Percentiles rank a stretch among this genome's conserved stretches.
Evolutionary conservation across 2,888 invertebrate genomes (phyloP).

Genomic region (Bombylius discolor): DNA sequence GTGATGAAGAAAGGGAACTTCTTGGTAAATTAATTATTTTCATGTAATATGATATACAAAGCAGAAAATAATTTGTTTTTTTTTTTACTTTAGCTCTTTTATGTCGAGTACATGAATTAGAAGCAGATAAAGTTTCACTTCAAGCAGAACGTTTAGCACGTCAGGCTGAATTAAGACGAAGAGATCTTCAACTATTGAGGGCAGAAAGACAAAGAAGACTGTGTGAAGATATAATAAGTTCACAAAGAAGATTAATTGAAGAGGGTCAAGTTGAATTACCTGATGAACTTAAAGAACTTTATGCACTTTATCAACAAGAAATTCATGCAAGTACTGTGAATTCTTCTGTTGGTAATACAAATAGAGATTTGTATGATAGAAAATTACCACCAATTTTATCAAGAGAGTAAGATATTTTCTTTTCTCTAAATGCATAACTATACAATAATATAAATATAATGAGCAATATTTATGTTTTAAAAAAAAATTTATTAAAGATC

Average conservation of each 20-base stretch:
- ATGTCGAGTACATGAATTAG: slow-evolving; percentile 84
- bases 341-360: slow-evolving; percentile 35
- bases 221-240: slow-evolving; percentile 82
- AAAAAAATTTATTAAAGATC: slow-evolving; percentile 19
- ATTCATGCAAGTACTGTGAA: slow-evolving; percentile 66
- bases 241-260: slow-evolving; percentile 74
- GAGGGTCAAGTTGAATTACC: slow-evolving; percentile 58
- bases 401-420: slow-evolving; percentile 25
- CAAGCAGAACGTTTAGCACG: slow-evolving; percentile 76
- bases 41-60: background rate
- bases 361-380: slow-evolving; percentile 30
- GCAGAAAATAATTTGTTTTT: background rate
- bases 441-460: background rate
- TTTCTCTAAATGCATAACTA: background rate
- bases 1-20: slow-evolving; percentile 82
- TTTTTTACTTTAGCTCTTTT: slow-evolving; percentile 55
- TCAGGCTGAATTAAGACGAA: slow-evolving; percentile 71
- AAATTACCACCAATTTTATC: slow-evolving; percentile 36
- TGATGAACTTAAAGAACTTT: slow-evolving; percentile 64
- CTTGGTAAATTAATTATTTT: slow-evolving; percentile 12
- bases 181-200: slow-evolving; percentile 70
- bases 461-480: background rate
- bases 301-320: slow-evolving; percentile 73
- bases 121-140: slow-evolving; percentile 85
- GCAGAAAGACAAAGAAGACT: slow-evolving; percentile 74